These are phyloP conservation scores for Monoplex corrugatus DNA, from an alignment of 2,888 invertebrate species.

Conservation along the genomic window DNA sequence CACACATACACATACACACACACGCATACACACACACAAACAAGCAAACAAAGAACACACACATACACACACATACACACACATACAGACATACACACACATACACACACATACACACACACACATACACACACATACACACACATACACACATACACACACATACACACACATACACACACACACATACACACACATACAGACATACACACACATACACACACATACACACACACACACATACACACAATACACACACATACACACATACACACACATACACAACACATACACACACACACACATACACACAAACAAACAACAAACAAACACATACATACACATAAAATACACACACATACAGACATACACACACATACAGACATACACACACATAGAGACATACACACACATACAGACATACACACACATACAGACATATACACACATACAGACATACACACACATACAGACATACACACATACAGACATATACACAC, in stretches of 20 bases:
- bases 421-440: no score
- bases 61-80: background rate
- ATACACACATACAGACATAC: background rate
- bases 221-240: slow-evolving; percentile 26
- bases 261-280: background rate
- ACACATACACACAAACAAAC: no score
- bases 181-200: background rate
- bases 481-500: background rate
- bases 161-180: background rate
- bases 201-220: background rate
- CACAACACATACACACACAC: no score
- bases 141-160: background rate
- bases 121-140: background rate
- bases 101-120: background rate
- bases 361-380: no score
- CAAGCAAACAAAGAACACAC: background rate
- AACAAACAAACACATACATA: no score
- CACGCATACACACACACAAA: background rate
- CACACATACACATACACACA: background rate
- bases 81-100: background rate
- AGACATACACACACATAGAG: no score
- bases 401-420: no score
- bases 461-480: background rate
- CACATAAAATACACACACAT: no score
- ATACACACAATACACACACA: background rate